A percentile compares a stretch with the other conserved stretches of the same genome.
Evolutionary conservation across 2,797 vertebrate genomes (phyloP).

Genomic region (Ctenopoma kingsleyae): DNA sequence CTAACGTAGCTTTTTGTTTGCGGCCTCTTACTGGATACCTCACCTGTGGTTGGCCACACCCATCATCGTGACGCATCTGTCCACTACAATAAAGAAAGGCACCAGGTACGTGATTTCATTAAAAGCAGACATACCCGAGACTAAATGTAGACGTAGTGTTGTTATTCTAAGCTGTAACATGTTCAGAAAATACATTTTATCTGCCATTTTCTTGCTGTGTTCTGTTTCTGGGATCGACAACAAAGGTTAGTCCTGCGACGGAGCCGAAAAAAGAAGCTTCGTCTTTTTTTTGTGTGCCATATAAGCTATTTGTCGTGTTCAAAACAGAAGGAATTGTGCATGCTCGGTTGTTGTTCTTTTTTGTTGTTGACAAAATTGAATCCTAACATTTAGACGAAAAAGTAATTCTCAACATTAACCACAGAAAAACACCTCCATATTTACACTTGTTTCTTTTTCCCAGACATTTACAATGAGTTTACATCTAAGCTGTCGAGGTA

Average conservation of each 20-base stretch:
- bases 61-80: slow-evolving; percentile 37
- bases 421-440: not conserved
- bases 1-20: not conserved
- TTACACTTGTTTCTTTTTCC: not conserved
- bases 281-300: not conserved
- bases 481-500: slow-evolving; percentile 57
- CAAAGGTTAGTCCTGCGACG: slow-evolving; percentile 56
- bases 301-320: not conserved
- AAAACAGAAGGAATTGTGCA: not conserved
- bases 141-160: not conserved
- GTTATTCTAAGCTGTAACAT: slow-evolving; percentile 32
- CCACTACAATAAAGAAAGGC: not conserved
- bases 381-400: not conserved
- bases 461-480: slow-evolving; percentile 40
- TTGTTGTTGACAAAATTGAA: not conserved
- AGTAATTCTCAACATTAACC: not conserved
- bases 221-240: slow-evolving; percentile 36
- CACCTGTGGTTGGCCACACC: slow-evolving; percentile 55
- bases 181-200: slow-evolving; percentile 14
- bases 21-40: not conserved
- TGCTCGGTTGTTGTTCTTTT: not conserved
- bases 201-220: slow-evolving; percentile 29
- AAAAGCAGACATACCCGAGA: accelerated
- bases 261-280: not conserved
- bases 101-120: not conserved